Conservation (phyloP, 2,797 vertebrate genomes). For the Bradypus variegatus region DNA sequence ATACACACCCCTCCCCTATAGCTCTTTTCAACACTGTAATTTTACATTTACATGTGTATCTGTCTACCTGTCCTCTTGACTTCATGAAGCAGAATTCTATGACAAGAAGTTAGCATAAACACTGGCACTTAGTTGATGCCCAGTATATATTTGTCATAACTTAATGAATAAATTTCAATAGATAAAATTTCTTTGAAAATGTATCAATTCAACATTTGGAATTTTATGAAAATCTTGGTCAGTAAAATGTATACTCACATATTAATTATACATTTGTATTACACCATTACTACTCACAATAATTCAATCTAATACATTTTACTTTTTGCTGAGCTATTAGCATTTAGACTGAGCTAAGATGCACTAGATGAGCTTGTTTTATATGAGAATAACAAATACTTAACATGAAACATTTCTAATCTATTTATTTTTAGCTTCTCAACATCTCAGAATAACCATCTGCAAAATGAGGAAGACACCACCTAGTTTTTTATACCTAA, state of each 20-base stretch:
- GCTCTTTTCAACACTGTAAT: background rate
- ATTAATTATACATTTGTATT: background rate
- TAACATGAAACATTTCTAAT: constrained; percentile 23
- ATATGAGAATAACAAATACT: background rate
- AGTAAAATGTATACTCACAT: background rate
- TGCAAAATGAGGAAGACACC: background rate
- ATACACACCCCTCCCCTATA: background rate
- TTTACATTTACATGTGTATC: background rate
- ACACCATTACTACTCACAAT: background rate
- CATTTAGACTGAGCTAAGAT: background rate
- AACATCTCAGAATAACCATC: background rate
- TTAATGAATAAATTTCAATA: constrained; percentile 11
- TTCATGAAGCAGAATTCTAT: background rate
- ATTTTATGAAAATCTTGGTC: background rate
- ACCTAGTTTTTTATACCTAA: background rate
- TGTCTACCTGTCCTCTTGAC: background rate
- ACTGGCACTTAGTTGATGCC: background rate
- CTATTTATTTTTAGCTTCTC: constrained; percentile 32
- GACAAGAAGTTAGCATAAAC: background rate
- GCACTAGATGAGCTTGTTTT: background rate
- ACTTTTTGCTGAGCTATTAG: background rate
- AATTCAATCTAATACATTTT: constrained; percentile 10
- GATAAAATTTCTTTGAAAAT: constrained; percentile 12
- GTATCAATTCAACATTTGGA: background rate
- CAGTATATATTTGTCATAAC: background rate